A percentile compares a stretch with the other conserved stretches of the same genome.
Evolutionary conservation across 2,888 invertebrate species (phyloP).

Genomic region (Neelides folsomi): DNA sequence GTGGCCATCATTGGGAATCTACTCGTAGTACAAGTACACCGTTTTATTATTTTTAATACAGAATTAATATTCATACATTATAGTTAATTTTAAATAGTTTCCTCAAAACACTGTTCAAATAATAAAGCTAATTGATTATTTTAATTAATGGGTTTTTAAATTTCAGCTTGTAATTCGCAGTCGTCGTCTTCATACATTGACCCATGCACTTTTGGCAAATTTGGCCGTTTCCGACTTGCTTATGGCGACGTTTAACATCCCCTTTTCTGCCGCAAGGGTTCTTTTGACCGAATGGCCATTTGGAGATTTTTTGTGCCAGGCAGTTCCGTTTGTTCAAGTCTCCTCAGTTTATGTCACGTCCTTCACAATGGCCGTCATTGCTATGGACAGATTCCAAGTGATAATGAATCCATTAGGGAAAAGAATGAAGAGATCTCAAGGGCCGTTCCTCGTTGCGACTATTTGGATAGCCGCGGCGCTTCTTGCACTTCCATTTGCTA

Average conservation of each 20-base stretch:
- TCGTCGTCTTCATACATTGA: conserved; percentile 43
- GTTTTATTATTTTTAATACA: too few relatives aligned
- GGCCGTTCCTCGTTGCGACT: conserved; percentile 35
- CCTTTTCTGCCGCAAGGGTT: conserved; percentile 38
- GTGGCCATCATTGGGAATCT: conserved; percentile 31
- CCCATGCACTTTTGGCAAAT: conserved; percentile 46
- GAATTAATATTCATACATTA: too few relatives aligned
- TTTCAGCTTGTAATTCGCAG: conserved; percentile 40
- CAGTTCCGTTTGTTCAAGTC: conserved; percentile 39
- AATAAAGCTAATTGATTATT: background rate
- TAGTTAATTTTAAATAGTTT: too few relatives aligned
- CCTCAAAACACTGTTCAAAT: background rate
- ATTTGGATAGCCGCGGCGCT: conserved; percentile 37
- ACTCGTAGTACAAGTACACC: conserved; percentile 26
- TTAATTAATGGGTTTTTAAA: conserved; percentile 1
- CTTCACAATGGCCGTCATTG: conserved; percentile 40
- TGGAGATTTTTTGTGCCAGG: conserved; percentile 38
- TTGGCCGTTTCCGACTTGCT: conserved; percentile 40
- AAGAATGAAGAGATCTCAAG: conserved; percentile 37
- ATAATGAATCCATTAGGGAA: conserved; percentile 39
- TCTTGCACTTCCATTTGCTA: conserved; percentile 38
- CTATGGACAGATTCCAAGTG: conserved; percentile 39
- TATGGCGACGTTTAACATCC: conserved; percentile 38
- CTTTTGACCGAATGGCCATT: conserved; percentile 40
- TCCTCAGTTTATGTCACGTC: conserved; percentile 40